These are phyloP conservation scores for Dynastes hyllus DNA, from an alignment of 2,888 invertebrate species.

Conservation along the genomic window DNA sequence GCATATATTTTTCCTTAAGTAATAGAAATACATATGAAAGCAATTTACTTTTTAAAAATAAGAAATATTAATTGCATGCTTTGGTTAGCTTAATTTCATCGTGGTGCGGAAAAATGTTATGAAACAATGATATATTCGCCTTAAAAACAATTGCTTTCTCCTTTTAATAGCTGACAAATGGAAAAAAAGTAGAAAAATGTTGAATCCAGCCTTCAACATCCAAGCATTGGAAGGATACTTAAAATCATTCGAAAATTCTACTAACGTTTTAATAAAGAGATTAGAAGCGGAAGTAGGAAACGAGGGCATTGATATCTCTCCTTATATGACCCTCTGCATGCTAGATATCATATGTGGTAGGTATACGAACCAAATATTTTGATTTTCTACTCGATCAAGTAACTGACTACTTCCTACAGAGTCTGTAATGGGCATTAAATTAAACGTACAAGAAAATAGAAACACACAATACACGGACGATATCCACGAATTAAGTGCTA, in stretches of 20 bases:
- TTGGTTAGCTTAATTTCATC: too few relatives aligned
- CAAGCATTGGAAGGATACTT: conserved; percentile 81
- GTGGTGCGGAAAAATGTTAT: too few relatives aligned
- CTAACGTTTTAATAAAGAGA: conserved; percentile 73
- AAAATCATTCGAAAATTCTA: conserved; percentile 79
- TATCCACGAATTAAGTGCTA: conserved; percentile 73
- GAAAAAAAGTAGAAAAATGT: conserved; percentile 78
- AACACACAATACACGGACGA: conserved; percentile 83
- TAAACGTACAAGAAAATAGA: conserved; percentile 81
- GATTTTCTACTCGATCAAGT: too few relatives aligned
- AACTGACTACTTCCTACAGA: too few relatives aligned
- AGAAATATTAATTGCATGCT: too few relatives aligned
- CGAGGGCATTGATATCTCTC: conserved; percentile 75
- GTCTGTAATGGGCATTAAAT: conserved; percentile 62
- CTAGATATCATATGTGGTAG: conserved; percentile 77
- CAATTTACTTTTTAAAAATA: too few relatives aligned
- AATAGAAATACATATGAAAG: too few relatives aligned
- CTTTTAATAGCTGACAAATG: conserved; percentile 72
- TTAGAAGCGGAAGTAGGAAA: conserved; percentile 67
- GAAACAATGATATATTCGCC: not conserved
- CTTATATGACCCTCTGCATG: conserved; percentile 75
- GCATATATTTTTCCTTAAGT: too few relatives aligned
- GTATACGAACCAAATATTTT: conserved; percentile 27
- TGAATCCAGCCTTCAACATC: conserved; percentile 85
- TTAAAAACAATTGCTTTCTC: too few relatives aligned